phyloP scores from a whole-genome alignment of 2,113 vertebrate species.

The Triplophysa dalaica region DNA sequence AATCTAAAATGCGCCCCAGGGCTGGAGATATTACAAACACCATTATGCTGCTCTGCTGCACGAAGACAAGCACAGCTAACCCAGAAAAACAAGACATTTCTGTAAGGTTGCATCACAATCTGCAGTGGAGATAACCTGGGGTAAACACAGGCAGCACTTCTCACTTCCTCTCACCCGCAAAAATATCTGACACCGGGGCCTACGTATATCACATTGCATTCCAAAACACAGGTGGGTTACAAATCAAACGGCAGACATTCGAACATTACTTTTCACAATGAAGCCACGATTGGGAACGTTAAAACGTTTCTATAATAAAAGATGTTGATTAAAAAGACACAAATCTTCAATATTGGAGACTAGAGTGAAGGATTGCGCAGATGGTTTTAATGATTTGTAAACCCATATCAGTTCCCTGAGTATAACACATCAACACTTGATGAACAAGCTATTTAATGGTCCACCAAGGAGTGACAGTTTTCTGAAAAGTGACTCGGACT shows the following conservation, averaged over 20 bases:
- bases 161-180: constrained; percentile 42
- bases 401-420: neutral
- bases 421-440: neutral
- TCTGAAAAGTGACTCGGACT: neutral
- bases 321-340: neutral
- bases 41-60: constrained; percentile 28
- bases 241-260: constrained; percentile 8
- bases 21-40: constrained; percentile 32
- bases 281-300: neutral
- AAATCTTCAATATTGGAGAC: neutral
- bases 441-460: neutral
- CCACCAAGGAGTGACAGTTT: neutral
- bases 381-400: neutral
- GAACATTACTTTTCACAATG: neutral
- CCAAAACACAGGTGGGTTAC: neutral
- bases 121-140: constrained; percentile 26
- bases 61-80: constrained; percentile 34
- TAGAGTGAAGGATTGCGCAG: neutral
- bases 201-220: neutral
- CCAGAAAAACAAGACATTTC: constrained; percentile 49
- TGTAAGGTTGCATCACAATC: constrained; percentile 49
- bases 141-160: constrained; percentile 52
- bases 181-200: constrained; percentile 24
- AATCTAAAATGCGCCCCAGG: constrained; percentile 24
- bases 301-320: neutral